Base-by-base conservation (phyloP, 2,888 invertebrate genomes). In the Chrysotoxum bicinctum region DNA sequence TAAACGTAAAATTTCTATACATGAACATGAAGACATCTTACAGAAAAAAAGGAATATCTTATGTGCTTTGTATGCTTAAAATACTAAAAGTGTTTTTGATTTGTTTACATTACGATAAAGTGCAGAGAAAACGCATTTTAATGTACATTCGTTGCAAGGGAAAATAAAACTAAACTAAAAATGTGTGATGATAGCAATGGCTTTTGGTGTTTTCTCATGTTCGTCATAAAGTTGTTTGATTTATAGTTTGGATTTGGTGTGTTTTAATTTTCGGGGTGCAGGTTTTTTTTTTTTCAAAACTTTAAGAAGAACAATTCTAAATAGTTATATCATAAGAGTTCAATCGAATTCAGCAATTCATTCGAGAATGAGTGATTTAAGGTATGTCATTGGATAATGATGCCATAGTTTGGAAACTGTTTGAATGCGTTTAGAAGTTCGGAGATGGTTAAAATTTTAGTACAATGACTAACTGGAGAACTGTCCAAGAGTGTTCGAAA, bases 21-120 rank as follows among this genome's bases (percentile, higher is more conserved):
- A 32, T 23, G 66, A 64, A 50, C 74, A 40, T 58, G 64, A 60
- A 62, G 69, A 84, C 40, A 75, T 76, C 62, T 80, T 40, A 16
- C 43, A 56, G n/a, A n/a, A n/a, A n/a, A n/a, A n/a, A n/a, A 48
- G 35, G 30, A 58, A 37, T 69, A 72, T 62, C 52, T 79, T 73
- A 48, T 14, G 54, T 62, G 58, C 8, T 56, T 50, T 76, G 81
- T 85, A 50, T 68, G 81, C 72, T 79, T 62, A 84, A 76, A 80
- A 76, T 76, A 84, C 72, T 72, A 76, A 85, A 73, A 85, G 58
- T 85, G 76, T 50, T 64, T 80, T 85, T 72, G 72, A 54, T 80
- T 80, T 85, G 85, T 85, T 85, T 85, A 85, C 73, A 77, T 66
- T 64, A 56, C 72, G 85, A 85, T 85, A 81, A 80, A 81, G 73